phyloP scores from a whole-genome alignment of 1,140 invertebrate genomes.

The Drosophila ogumai region DNA sequence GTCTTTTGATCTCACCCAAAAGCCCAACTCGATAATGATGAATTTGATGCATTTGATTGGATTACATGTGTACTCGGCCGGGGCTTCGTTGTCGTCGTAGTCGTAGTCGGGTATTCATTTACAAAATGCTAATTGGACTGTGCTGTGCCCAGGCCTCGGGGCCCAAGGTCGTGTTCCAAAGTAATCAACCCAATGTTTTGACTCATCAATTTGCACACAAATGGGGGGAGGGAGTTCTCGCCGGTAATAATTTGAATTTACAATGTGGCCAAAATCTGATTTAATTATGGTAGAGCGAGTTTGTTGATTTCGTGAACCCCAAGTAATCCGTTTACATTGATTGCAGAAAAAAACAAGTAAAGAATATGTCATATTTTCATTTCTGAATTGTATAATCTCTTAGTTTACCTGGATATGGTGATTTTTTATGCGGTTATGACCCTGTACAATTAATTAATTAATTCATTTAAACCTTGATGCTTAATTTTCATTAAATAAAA shows the following conservation, averaged over 20 bases:
- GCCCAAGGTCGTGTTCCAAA: conserved; percentile 38
- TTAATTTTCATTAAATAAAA: not conserved
- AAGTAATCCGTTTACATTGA: conserved; percentile 7
- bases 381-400: not conserved
- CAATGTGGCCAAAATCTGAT: conserved; percentile 22
- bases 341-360: not conserved
- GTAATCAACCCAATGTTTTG: conserved; percentile 24
- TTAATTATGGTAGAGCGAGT: not conserved
- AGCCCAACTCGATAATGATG: conserved; percentile 53
- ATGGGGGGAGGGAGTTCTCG: not conserved
- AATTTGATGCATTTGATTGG: conserved; percentile 68
- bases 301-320: not conserved
- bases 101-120: conserved; percentile 32
- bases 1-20: conserved; percentile 61
- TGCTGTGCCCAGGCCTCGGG: conserved; percentile 13
- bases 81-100: not conserved
- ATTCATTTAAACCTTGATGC: not conserved
- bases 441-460: not conserved
- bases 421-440: not conserved
- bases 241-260: conserved; percentile 19
- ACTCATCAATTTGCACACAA: conserved; percentile 22
- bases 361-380: not conserved
- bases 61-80: conserved; percentile 54
- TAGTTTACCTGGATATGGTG: not conserved
- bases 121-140: conserved; percentile 64